Conservation (phyloP, 2,888 invertebrate species). For the Drosophila tanythrix region DNA sequence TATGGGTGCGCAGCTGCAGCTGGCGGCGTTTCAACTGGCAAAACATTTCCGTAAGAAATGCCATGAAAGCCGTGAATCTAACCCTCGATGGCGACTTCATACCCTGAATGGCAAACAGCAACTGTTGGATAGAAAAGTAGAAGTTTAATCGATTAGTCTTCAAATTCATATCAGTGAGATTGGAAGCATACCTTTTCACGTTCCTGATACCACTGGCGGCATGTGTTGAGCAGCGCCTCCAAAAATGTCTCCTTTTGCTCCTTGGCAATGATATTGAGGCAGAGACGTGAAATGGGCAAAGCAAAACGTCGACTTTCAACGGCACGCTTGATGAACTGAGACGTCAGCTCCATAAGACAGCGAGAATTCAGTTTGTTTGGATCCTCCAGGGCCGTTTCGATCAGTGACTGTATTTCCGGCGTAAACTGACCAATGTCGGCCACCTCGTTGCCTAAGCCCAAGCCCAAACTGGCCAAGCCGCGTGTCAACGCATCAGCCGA, state of each 20-base stretch:
- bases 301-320: slow-evolving; percentile 91
- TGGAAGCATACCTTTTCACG: slow-evolving; percentile 87
- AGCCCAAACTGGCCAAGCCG: slow-evolving; percentile 88
- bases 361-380: slow-evolving; percentile 91
- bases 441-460: slow-evolving; percentile 89
- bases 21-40: slow-evolving; percentile 91
- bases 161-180: not conserved
- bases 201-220: slow-evolving; percentile 96
- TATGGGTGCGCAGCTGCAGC: slow-evolving; percentile 86
- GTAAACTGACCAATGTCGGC: slow-evolving; percentile 92
- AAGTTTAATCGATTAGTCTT: not conserved
- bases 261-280: slow-evolving; percentile 94
- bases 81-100: slow-evolving; percentile 88
- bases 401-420: slow-evolving; percentile 89
- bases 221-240: slow-evolving; percentile 94
- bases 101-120: slow-evolving; percentile 84
- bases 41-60: slow-evolving; percentile 95
- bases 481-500: slow-evolving; percentile 90
- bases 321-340: slow-evolving; percentile 91
- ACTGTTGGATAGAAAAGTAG: slow-evolving; percentile 48
- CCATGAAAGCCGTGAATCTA: slow-evolving; percentile 93
- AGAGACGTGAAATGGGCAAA: slow-evolving; percentile 93
- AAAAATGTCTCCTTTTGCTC: slow-evolving; percentile 95
- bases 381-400: slow-evolving; percentile 92
- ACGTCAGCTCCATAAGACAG: slow-evolving; percentile 93